These are phyloP conservation scores for Lithophane leautieri DNA, from an alignment of 2,888 invertebrate genomes.

Conservation along the genomic window DNA sequence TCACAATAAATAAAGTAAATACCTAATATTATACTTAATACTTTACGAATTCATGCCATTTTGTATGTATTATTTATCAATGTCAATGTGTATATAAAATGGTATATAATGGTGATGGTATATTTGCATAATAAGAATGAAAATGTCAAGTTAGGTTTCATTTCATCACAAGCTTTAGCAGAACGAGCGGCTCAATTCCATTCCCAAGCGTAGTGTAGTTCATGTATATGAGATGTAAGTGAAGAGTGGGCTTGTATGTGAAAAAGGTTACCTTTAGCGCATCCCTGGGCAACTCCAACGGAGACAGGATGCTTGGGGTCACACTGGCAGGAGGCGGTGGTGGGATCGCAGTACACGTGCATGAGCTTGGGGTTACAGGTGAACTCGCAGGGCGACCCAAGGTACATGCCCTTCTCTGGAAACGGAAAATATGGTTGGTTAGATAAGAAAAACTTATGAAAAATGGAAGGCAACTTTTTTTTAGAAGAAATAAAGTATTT, in stretches of 20 bases:
- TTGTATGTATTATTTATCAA: background rate
- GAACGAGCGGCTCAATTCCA: background rate
- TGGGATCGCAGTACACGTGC: conserved; percentile 94
- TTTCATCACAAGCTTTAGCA: background rate
- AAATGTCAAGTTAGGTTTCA: background rate
- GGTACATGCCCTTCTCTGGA: conserved; percentile 94
- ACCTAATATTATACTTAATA: background rate
- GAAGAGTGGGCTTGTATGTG: background rate
- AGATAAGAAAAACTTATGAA: background rate
- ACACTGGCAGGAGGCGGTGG: conserved; percentile 93
- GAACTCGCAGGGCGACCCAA: conserved; percentile 95
- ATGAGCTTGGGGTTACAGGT: conserved; percentile 93
- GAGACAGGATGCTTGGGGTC: conserved; percentile 95
- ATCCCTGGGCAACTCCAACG: conserved; percentile 94
- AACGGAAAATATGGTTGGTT: background rate
- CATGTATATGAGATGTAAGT: background rate
- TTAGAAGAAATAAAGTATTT: no score
- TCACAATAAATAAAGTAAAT: background rate
- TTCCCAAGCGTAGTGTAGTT: background rate
- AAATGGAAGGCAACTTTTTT: no score
- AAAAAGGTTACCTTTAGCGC: conserved; percentile 93
- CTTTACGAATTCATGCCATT: background rate
- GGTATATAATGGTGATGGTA: background rate
- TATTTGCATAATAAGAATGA: background rate
- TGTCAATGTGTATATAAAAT: background rate